Evolutionary conservation across 1,140 invertebrate species (phyloP).

Genomic region (Mizuhopecten yessoensis): DNA sequence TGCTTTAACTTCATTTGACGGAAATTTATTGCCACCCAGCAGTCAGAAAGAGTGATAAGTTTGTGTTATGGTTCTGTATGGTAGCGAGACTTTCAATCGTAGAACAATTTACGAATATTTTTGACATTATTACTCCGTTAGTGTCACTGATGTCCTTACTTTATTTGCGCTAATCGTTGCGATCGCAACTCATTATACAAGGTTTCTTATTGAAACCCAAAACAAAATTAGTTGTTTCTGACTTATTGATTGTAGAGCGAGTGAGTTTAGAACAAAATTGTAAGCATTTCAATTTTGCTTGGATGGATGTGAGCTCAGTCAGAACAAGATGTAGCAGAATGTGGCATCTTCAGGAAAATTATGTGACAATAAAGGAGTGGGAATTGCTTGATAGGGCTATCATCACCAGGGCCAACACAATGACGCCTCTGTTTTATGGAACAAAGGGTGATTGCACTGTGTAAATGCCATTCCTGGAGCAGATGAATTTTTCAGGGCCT

Average conservation of each 20-base stretch:
- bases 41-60: conserved; percentile 31
- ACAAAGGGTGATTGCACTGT: conserved; percentile 23
- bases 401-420: not conserved
- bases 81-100: not conserved
- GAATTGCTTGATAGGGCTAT: conserved; percentile 26
- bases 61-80: not conserved
- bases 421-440: conserved; percentile 3
- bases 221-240: conserved; percentile 1
- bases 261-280: conserved; percentile 6
- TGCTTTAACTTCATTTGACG: conserved; percentile 28
- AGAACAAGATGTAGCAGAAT: conserved; percentile 31
- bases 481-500: not conserved
- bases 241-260: not conserved
- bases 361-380: not conserved
- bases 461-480: not conserved
- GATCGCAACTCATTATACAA: not conserved
- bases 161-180: conserved; percentile 26
- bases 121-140: conserved; percentile 34
- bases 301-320: conserved; percentile 22
- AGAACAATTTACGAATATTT: conserved; percentile 29
- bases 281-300: conserved; percentile 39
- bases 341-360: conserved; percentile 1
- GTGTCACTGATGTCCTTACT: not conserved
- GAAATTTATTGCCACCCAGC: not conserved
- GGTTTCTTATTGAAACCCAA: not conserved